Evolutionary conservation across 2,888 invertebrate species (phyloP).

Genomic region (Uloborus plumipes): DNA sequence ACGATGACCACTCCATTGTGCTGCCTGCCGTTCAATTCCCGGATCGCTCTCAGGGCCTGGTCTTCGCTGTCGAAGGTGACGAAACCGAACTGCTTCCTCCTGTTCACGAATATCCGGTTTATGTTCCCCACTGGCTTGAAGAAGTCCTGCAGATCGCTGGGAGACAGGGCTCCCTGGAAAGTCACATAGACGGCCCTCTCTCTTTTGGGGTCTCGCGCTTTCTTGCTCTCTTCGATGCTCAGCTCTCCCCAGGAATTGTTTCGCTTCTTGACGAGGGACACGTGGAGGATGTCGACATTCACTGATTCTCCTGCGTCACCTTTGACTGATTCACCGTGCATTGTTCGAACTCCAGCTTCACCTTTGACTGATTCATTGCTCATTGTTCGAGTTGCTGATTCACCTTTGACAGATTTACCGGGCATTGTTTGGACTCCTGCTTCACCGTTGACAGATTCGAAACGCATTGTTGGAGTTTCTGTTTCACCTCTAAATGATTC

Average conservation of each 20-base stretch:
- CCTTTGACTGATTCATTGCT: too few species aligned
- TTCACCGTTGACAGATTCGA: too few species aligned
- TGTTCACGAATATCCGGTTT: slow-evolving; percentile 10
- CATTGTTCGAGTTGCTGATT: too few species aligned
- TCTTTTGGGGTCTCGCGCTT: background rate
- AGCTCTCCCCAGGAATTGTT: slow-evolving; percentile 15
- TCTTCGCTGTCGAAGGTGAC: slow-evolving; percentile 22
- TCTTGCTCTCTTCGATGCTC: background rate
- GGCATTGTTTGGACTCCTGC: too few species aligned
- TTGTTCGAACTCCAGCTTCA: too few species aligned
- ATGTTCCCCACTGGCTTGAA: slow-evolving; percentile 15
- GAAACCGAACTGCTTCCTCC: slow-evolving; percentile 11
- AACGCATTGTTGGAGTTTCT: too few species aligned
- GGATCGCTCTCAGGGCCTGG: slow-evolving; percentile 15
- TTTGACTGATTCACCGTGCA: too few species aligned
- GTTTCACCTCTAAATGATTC: too few species aligned
- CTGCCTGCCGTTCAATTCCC: slow-evolving; percentile 14
- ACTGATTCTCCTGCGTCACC: too few species aligned
- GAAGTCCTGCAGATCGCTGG: slow-evolving; percentile 8
- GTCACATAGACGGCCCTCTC: slow-evolving; percentile 18
- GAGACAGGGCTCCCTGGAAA: background rate
- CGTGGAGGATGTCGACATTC: background rate
- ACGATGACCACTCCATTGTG: slow-evolving; percentile 6
- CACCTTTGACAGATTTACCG: too few species aligned
- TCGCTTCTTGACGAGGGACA: slow-evolving; percentile 2